Evolutionary conservation across 2,797 vertebrate species (phyloP).

Genomic region (Paguma larvata): DNA sequence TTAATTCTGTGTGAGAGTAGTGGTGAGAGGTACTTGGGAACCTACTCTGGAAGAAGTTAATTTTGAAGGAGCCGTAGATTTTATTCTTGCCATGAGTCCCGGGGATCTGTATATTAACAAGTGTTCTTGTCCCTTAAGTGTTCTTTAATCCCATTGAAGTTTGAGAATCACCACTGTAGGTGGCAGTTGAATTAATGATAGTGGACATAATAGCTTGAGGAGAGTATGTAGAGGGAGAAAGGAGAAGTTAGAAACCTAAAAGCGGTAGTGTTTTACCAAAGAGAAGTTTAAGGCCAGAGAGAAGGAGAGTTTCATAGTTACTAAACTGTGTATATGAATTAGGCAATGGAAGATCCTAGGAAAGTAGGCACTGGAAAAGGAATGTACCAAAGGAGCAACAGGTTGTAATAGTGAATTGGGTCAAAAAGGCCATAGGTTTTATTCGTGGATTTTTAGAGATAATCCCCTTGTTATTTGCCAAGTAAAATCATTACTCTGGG

Average conservation of each 20-base stretch:
- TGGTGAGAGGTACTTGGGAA: neutral
- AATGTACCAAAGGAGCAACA: neutral
- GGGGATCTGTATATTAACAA: neutral
- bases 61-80: neutral
- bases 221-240: neutral
- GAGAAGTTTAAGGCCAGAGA: neutral
- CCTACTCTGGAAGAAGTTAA: neutral
- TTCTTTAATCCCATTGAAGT: neutral
- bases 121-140: neutral
- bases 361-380: neutral
- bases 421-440: neutral
- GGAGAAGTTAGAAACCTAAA: neutral
- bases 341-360: neutral
- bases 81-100: neutral
- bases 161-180: neutral
- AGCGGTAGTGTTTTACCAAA: neutral
- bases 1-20: neutral
- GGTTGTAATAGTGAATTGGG: neutral
- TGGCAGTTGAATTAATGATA: neutral
- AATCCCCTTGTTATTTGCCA: neutral
- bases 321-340: neutral
- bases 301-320: neutral
- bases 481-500: neutral
- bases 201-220: neutral
- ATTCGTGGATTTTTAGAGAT: neutral